Conservation (phyloP, 2,113 vertebrate genomes). For the human region GRCh38 chr1:48775501-48776000, state of each 20-base stretch:
- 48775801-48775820: neutral
- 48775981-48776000: neutral
- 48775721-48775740: neutral
- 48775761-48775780: neutral
- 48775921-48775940: neutral
- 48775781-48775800: neutral
- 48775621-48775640: neutral
- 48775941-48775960: neutral
- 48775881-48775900: neutral
- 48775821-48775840: neutral
- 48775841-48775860: neutral
- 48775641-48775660: neutral
- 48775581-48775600: neutral
- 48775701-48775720: neutral
- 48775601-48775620: neutral
- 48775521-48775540: neutral
- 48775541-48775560: neutral
- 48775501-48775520: neutral
- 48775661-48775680: conserved; percentile 10
- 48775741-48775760: neutral
- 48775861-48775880: neutral
- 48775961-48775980: neutral
- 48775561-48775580: neutral
- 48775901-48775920: neutral
- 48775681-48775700: neutral